phyloP scores from a whole-genome alignment of 2,113 vertebrate species.

The Sebastes schlegelii region DNA sequence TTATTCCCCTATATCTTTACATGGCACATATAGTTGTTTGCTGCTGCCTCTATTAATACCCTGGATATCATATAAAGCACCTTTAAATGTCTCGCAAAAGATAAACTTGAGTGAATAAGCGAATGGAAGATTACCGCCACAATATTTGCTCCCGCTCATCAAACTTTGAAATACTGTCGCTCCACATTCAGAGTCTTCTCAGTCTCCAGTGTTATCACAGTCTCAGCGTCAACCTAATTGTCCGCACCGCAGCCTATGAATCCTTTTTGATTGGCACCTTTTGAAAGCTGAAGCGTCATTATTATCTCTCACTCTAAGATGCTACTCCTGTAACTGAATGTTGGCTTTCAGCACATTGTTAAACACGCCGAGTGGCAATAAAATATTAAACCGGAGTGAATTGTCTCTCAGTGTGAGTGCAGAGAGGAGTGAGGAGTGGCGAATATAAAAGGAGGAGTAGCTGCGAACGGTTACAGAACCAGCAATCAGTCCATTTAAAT shows the following conservation, averaged over 20 bases:
- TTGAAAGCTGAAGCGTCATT: neutral
- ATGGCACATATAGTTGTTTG: too few relatives aligned
- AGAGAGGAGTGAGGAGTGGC: neutral
- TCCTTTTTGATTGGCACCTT: neutral
- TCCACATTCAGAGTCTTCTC: neutral
- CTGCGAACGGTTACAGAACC: neutral
- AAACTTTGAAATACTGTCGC: neutral
- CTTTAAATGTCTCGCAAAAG: too few relatives aligned
- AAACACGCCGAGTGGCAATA: neutral
- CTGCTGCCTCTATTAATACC: too few relatives aligned
- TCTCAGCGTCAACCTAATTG: neutral
- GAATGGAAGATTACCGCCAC: neutral
- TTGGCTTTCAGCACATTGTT: neutral
- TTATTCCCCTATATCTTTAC: too few relatives aligned
- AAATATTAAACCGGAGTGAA: constrained; percentile 3
- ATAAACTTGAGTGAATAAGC: neutral
- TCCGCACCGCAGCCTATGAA: neutral
- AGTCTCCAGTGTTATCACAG: neutral
- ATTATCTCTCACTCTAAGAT: constrained; percentile 1
- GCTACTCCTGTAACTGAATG: neutral
- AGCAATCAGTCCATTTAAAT: neutral
- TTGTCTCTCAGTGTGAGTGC: neutral
- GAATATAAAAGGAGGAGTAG: neutral
- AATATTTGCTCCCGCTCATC: neutral
- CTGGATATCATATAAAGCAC: too few relatives aligned